A percentile compares a stretch with the other conserved stretches of the same genome.
Conservation (phyloP, 2,797 vertebrate genomes). For the Todus mexicanus region DNA sequence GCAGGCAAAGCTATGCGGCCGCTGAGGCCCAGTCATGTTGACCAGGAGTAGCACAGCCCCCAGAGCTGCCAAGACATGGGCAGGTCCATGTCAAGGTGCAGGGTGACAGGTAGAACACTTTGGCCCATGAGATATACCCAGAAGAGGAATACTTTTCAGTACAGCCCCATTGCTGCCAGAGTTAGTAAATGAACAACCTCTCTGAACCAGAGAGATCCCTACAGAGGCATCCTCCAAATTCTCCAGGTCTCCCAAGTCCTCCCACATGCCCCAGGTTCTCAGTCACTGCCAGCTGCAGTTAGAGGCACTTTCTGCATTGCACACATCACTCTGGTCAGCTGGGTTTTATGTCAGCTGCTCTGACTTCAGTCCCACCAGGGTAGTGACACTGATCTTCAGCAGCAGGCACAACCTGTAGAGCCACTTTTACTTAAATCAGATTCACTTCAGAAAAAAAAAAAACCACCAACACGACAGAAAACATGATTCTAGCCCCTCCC, state of each 20-base stretch:
- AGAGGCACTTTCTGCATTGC: neutral
- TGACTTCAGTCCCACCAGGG: neutral
- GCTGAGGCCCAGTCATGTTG: neutral
- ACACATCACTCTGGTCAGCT: neutral
- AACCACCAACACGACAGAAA: no score
- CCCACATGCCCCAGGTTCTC: neutral
- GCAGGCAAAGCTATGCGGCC: accelerated
- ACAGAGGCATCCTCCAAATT: no score
- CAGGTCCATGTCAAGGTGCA: accelerated
- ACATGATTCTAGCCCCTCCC: neutral
- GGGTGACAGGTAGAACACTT: neutral
- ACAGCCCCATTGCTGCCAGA: accelerated
- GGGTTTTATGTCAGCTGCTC: neutral
- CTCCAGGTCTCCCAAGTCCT: neutral
- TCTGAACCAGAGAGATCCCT: neutral
- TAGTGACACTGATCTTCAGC: neutral
- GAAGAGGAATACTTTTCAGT: neutral
- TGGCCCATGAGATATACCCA: neutral
- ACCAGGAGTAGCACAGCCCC: neutral
- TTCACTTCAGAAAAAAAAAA: neutral
- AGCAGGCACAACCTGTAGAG: neutral
- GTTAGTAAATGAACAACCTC: neutral
- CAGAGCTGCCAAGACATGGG: neutral
- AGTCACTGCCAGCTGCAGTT: neutral
- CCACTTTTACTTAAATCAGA: neutral